Percentiles rank a stretch among this genome's conserved stretches.
phyloP scores from a whole-genome alignment of 2,113 vertebrate genomes.

The Ploceus nigricollis region DNA sequence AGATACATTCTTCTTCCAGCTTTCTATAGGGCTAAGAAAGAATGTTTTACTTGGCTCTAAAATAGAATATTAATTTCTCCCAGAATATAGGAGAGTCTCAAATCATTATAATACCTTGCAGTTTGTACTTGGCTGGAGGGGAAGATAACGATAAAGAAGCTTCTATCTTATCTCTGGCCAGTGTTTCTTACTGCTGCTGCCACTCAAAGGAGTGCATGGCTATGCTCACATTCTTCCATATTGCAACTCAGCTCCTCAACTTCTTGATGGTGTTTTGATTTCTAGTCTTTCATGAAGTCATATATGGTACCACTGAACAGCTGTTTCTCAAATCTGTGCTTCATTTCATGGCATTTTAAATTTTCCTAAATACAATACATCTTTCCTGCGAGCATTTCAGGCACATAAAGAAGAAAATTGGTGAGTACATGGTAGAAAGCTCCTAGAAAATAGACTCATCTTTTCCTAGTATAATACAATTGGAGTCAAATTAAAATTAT shows the following conservation, averaged over 20 bases:
- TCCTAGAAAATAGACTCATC: neutral
- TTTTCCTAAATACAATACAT: slow-evolving; percentile 79
- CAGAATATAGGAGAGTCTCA: neutral
- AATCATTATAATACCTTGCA: neutral
- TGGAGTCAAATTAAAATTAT: neutral
- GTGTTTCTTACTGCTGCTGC: neutral
- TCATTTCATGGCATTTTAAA: neutral
- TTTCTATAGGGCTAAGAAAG: neutral
- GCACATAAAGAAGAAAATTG: slow-evolving; percentile 98
- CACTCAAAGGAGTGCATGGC: neutral
- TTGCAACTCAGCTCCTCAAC: neutral
- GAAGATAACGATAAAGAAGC: neutral
- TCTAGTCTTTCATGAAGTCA: neutral
- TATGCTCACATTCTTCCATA: rapidly evolving
- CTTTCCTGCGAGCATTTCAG: slow-evolving; percentile 93
- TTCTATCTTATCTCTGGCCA: neutral
- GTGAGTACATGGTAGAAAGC: slow-evolving; percentile 70
- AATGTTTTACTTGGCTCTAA: neutral
- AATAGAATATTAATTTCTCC: neutral
- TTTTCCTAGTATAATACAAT: neutral
- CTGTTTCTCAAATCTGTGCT: neutral
- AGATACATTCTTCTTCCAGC: neutral
- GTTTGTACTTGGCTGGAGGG: neutral
- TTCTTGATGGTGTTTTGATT: neutral
- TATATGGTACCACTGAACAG: neutral